Base-by-base conservation (phyloP, 2,113 vertebrate genomes). In the Clarias gariepinus region DNA sequence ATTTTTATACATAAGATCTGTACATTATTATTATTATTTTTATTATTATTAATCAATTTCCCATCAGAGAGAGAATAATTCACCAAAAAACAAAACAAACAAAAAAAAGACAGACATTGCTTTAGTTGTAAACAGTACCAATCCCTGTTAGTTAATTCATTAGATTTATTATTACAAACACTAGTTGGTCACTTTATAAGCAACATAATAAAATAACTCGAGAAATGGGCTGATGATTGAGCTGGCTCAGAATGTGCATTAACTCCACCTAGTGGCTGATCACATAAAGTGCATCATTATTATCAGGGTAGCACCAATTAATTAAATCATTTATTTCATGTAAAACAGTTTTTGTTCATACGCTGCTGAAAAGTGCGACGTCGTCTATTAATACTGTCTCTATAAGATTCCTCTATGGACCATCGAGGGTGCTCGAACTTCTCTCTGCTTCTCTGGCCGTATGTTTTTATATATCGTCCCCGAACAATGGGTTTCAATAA, bases 51-150 rank as follows among this genome's bases (percentile, higher is more conserved):
- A 13, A 80, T 47, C 58, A 66, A 87, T 68, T 87, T 90, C 93
- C 93, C 94, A 94, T 90, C 94, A 93, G 94, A 95, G 92, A 94
- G 92, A 93, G 91, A 92, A 83, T 85, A 86, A 87, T 87, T 85
- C 64, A 87, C 86, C 89, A 73, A 47, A 84, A 84, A 73, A 47
- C 7, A 41, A 6, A 41, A 36, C 2, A 53, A 86, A 30, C n/a
- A n/a, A 73, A 61, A 25, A 61, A 41, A 68, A 85, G 25, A 16
- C 74, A 57, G 77, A 33, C 76, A 79, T 85, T 41, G 63, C 33
- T 55, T 80, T 58, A 55, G 53, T 69, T 68, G 63, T 79, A 57
- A 80, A 80, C 73, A 80, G 21, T 69, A 23, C 30, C 76, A 19
- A 58, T 85, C 30, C 74, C 63, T 69, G 76, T 69, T 79, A 55